These are phyloP conservation scores for Drosophila subquinaria DNA, from an alignment of 2,888 invertebrate species.

Conservation along the genomic window DNA sequence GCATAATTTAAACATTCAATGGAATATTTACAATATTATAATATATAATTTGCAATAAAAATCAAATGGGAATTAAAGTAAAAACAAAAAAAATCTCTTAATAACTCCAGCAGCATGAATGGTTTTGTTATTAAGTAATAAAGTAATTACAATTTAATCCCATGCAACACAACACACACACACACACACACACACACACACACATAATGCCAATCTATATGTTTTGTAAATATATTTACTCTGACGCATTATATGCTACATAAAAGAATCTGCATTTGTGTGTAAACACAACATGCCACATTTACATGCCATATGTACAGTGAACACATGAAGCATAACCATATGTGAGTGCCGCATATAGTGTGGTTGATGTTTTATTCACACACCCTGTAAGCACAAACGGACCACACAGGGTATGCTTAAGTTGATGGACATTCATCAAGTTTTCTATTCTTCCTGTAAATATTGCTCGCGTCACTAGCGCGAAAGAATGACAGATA, in stretches of 20 bases:
- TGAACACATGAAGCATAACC: slow-evolving; percentile 14
- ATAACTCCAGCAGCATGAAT: slow-evolving; percentile 77
- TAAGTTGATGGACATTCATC: no score
- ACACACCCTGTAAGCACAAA: slow-evolving; percentile 2
- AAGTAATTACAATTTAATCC: slow-evolving; percentile 79
- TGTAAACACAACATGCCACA: slow-evolving; percentile 41
- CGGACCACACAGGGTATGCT: not conserved
- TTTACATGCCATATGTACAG: slow-evolving; percentile 48
- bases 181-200: slow-evolving; percentile 5
- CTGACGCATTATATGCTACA: slow-evolving; percentile 6
- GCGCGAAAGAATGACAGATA: no score
- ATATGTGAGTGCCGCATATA: slow-evolving; percentile 1
- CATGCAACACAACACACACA: slow-evolving; percentile 41
- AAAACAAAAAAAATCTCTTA: slow-evolving; percentile 42
- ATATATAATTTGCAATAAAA: slow-evolving; percentile 41
- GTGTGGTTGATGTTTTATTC: slow-evolving; percentile 17
- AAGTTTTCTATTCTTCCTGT: no score
- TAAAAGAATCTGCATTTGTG: slow-evolving; percentile 21
- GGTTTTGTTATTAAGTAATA: slow-evolving; percentile 80
- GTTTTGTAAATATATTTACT: slow-evolving; percentile 8
- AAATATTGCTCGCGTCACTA: no score
- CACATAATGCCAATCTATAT: slow-evolving; percentile 2
- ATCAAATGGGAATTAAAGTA: slow-evolving; percentile 54
- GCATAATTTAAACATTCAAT: slow-evolving; percentile 9
- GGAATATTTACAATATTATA: slow-evolving; percentile 17